These are phyloP conservation scores for Alaudala cheleensis DNA, from an alignment of 2,113 vertebrate genomes.

Conservation along the genomic window DNA sequence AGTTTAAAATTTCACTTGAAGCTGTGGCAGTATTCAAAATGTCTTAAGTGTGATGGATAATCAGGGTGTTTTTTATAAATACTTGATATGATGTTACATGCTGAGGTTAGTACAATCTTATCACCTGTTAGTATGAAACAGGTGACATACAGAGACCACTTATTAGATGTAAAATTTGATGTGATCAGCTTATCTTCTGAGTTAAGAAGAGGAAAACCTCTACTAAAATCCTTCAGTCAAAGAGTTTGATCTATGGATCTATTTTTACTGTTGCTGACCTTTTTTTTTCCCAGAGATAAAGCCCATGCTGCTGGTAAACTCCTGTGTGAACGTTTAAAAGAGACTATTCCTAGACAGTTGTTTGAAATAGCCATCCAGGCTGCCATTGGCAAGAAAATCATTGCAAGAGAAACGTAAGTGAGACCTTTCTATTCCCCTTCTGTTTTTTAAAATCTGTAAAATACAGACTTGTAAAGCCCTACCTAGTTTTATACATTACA, in stretches of 20 bases:
- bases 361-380: conserved; percentile 97
- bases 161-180: neutral
- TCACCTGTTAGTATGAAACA: neutral
- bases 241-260: neutral
- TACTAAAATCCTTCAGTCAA: neutral
- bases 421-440: neutral
- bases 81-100: neutral
- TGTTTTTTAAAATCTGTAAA: neutral
- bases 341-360: conserved; percentile 91
- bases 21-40: neutral
- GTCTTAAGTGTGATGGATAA: neutral
- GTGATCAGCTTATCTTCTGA: neutral
- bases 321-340: conserved; percentile 90
- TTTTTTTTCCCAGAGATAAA: conserved; percentile 78
- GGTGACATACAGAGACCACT: neutral
- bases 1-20: neutral
- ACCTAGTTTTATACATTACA: neutral
- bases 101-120: neutral
- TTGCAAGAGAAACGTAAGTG: conserved; percentile 95
- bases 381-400: conserved; percentile 87
- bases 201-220: neutral
- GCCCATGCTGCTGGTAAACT: conserved; percentile 84
- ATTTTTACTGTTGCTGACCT: neutral
- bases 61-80: neutral
- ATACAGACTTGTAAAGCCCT: neutral